phyloP scores from a whole-genome alignment of 2,888 invertebrate species.

The Choristoneura rosaceana region DNA sequence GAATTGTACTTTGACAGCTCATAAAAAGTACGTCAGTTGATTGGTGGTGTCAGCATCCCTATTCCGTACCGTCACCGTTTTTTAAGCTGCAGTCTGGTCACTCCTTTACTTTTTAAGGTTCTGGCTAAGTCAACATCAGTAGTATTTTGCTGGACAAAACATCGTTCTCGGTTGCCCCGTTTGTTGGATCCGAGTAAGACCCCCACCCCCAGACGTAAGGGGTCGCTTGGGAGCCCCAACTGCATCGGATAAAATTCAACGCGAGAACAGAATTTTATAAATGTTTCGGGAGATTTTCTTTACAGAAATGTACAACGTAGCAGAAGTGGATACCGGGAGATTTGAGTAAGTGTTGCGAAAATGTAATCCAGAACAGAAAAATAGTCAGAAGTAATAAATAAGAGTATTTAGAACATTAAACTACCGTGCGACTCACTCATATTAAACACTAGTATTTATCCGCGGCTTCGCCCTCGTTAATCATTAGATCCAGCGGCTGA shows the following conservation, averaged over 20 bases:
- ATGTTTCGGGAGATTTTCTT: constrained; percentile 27
- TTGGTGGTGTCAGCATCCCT: too few species aligned
- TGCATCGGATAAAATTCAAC: constrained; percentile 26
- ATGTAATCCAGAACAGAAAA: background rate
- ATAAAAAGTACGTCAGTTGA: too few species aligned
- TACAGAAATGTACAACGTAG: background rate
- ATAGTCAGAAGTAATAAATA: background rate
- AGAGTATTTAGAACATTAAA: too few species aligned
- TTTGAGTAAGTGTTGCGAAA: background rate
- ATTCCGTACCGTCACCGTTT: too few species aligned
- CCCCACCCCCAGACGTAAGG: constrained; percentile 19
- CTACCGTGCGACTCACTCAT: too few species aligned
- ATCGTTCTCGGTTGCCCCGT: constrained; percentile 18
- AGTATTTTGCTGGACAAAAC: background rate
- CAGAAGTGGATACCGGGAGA: background rate
- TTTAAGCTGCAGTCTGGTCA: too few species aligned
- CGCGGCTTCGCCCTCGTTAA: too few species aligned
- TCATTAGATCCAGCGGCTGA: too few species aligned
- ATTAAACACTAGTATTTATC: too few species aligned
- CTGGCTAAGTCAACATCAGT: background rate
- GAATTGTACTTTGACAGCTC: too few species aligned
- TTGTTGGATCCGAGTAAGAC: constrained; percentile 6
- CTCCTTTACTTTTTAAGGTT: too few species aligned
- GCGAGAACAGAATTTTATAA: constrained; percentile 22
- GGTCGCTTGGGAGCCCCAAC: constrained; percentile 22